Base-by-base conservation (phyloP, 1,140 invertebrate genomes). In the Camponotus pennsylvanicus region DNA sequence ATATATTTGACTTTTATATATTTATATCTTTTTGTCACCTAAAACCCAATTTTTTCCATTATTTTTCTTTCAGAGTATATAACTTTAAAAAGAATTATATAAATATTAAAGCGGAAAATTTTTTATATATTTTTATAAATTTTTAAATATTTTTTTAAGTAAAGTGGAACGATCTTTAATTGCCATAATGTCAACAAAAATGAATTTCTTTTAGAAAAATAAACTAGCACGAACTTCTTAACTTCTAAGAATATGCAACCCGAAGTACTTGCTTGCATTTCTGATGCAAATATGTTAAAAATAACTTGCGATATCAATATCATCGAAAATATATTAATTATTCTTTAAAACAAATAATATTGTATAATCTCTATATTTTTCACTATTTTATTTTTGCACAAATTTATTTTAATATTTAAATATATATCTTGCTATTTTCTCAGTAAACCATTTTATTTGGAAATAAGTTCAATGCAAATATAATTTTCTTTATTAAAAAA, bases 171-270 rank as follows among this genome's bases (percentile, higher is more conserved):
- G 9, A 59, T 52, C 49, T 52, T 4, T 52, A 52, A 59, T 6
- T 32, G 2, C 6, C 5, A 8, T 34, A 32, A 63, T 34, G 32
- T 57, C 7, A 5, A 63, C 27, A 63, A 5, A 34, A 7, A 64
- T 3, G 13, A 52, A 13, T 45, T 52, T n/a, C n/a, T 37, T 18
- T 21, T 27, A 37, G 32, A 9, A 66, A 66, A 66, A 9, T n/a
- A 64, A 27, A 6, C 32, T 11, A 55, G 18, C 18, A 2, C 7
- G n/a, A 45, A 69, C 7, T 66, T 9, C 8, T 6, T 52, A 9
- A 18, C 18, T 9, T 73, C 6, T 57, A 1, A 11, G 11, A 73
- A 73, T 61, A 61, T 77, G 37, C 57, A 77, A 77, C 13, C 21
- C 21, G 45, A 11, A 1, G 34, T 42, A n/a, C 5, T 45, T 77